Evolutionary conservation across 2,113 vertebrate species (phyloP).

Genomic region (Lucifuga dentata): DNA sequence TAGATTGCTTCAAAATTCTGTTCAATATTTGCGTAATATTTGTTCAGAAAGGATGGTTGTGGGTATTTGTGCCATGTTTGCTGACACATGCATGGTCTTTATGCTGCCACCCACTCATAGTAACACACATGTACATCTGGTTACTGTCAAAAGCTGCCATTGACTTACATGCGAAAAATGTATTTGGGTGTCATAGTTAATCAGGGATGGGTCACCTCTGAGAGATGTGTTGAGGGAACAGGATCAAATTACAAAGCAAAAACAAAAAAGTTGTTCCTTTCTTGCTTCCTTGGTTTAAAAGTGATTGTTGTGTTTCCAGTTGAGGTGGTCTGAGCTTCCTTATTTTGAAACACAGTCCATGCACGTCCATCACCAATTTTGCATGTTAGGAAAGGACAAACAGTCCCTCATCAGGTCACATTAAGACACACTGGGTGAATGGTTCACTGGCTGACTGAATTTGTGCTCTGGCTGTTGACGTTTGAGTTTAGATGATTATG

Average conservation of each 20-base stretch:
- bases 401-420: neutral
- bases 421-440: too few relatives aligned
- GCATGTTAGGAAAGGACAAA: neutral
- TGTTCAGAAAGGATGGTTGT: neutral
- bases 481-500: too few relatives aligned
- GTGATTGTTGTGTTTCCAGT: conserved; percentile 1
- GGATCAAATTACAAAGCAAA: conserved; percentile 17
- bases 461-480: too few relatives aligned
- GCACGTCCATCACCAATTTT: neutral
- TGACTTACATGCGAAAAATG: conserved; percentile 39
- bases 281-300: conserved; percentile 14
- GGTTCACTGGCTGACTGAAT: too few relatives aligned
- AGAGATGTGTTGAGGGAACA: conserved; percentile 12
- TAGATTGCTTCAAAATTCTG: conserved; percentile 10
- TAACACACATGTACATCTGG: conserved; percentile 41
- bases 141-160: conserved; percentile 34
- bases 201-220: conserved; percentile 5
- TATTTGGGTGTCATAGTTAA: conserved; percentile 9
- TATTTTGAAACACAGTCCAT: too few relatives aligned
- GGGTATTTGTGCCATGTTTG: conserved; percentile 3
- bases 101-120: conserved; percentile 8
- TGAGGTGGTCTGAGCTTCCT: conserved; percentile 2
- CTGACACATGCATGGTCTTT: neutral
- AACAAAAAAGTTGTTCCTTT: conserved; percentile 3
- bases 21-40: neutral